Evolutionary conservation across 2,113 vertebrate species (phyloP), one percentile per base, ranked within the genome.

Genomic region (Pipa parva): DNA sequence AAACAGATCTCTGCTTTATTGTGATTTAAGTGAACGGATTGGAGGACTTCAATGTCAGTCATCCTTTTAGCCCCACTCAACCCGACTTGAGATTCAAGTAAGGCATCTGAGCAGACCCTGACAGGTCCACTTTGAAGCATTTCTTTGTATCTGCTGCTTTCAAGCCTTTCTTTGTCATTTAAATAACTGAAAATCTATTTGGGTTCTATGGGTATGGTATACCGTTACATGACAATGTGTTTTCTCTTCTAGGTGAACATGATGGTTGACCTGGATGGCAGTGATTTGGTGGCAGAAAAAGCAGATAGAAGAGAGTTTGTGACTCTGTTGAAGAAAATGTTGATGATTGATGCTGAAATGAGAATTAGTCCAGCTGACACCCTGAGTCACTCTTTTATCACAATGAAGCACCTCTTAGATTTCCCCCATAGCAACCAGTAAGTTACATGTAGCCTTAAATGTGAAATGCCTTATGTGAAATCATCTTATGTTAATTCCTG

Each of bases 371-470:
- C 97, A 25, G 79, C 77, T 37, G 95, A 98, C 51, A 92, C 92
- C 20, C 87, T 99, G 80, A 90, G 84, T 83, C 95, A 98, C 81
- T 89, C 95, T 72, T 99, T 98, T 83, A 92, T 98, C 80, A 95
- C 92, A 75, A 97, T 99, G 94, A 95, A 97, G 76, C 97, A 99
- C 84, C 91, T 98, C 82, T 86, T 96, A 6, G 94, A 99, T 87
- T 97, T 98, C 68, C 94, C 95, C 77, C 97, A 99, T 72, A 99
- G 95, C 89, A 98, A 90, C 88, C 93, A 97, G 97, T 99, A 87
- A 76, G 93, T 88, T 63, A 45, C 26, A 50, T 2, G 36, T 17
- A 8, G 9, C 46, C 24, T n/a, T 7, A n/a, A n/a, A n/a, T n/a
- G n/a, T n/a, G n/a, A n/a, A n/a, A n/a, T n/a, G n/a, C n/a, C n/a